Evolutionary conservation across 2,888 invertebrate genomes (phyloP).

Genomic region (Eucriotettix oculatus): DNA sequence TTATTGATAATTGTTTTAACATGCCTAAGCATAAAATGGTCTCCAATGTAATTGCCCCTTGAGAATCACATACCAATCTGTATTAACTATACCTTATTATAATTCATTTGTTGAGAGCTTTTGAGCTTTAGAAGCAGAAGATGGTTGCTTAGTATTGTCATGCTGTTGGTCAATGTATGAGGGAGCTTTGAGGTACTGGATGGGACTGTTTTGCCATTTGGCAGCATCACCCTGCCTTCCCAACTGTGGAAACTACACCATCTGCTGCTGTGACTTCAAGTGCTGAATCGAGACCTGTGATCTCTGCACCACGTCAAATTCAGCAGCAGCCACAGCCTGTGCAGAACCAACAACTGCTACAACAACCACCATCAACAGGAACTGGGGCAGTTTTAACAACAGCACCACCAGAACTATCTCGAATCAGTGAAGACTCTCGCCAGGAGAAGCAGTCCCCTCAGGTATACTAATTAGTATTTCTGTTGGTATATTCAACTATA

Average conservation of each 20-base stretch:
- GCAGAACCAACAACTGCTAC: not conserved
- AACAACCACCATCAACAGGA: not conserved
- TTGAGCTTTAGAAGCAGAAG: no score
- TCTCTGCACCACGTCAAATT: not conserved
- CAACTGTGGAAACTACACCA: not conserved
- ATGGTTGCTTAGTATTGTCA: no score
- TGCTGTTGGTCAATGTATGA: not conserved
- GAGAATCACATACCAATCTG: no score
- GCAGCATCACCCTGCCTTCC: not conserved
- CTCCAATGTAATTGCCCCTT: no score
- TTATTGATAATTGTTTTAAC: no score
- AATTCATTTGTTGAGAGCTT: no score
- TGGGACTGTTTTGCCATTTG: not conserved
- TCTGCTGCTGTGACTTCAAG: not conserved
- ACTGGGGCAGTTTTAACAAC: not conserved
- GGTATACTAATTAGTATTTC: slow-evolving; percentile 5
- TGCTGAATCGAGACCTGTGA: not conserved
- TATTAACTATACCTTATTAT: no score
- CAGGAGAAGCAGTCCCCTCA: slow-evolving; percentile 15
- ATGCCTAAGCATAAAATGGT: no score
- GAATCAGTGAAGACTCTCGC: slow-evolving; percentile 37
- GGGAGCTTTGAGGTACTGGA: not conserved
- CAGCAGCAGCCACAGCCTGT: not conserved
- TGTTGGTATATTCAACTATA: not conserved
- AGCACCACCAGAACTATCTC: slow-evolving; percentile 20